Evolutionary conservation across 2,797 vertebrate species (phyloP), one percentile per base, ranked within the genome.

Genomic region (Picus viridis): DNA sequence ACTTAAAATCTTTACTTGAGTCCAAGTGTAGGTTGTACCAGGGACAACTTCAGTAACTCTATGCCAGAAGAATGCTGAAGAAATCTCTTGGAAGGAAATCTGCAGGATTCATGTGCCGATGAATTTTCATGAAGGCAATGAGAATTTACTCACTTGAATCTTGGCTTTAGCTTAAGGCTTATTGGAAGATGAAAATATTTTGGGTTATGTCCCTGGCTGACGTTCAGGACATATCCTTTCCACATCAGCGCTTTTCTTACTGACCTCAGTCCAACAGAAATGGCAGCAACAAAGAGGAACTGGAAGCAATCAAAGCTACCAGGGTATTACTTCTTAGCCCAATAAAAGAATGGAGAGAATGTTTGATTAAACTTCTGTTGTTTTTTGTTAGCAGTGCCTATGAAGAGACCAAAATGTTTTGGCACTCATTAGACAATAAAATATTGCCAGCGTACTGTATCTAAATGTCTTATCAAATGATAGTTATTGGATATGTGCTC

Each of bases 1-100:
- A 88, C 83, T 95, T 88, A 71, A 95, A 93, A 93, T 27, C 72
- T 93, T 85, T 54, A 87, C 54, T 67, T 39, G 59, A 70, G 71
- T 89, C 83, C 76, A 95, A 86, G 45, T 22, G 39, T 45, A 65
- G 47, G 36, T 75, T 77, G 36, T 54, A 86, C 29, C 61, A 71
- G 43, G 23, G 22, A 58, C 49, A 83, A 80, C 24, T 43, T 41
- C 24, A 74, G 30, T 15, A 83, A 9, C 12, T 56, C 57, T 54
- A 41, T 51, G 67, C 79, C 72, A 86, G 63, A 71, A 84, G 43
- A 82, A 34, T 4, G 34, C 36, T 32, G 39, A 49, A 61, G 39
- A 65, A 58, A 51, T 27, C 14, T 2, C 65, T 80, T 67, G 63
- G 41, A 88, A 71, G 3, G 43, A 69, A 81, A 74, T 24, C 56